phyloP scores from a whole-genome alignment of 2,113 vertebrate species.

The Nesogale talazaci region DNA sequence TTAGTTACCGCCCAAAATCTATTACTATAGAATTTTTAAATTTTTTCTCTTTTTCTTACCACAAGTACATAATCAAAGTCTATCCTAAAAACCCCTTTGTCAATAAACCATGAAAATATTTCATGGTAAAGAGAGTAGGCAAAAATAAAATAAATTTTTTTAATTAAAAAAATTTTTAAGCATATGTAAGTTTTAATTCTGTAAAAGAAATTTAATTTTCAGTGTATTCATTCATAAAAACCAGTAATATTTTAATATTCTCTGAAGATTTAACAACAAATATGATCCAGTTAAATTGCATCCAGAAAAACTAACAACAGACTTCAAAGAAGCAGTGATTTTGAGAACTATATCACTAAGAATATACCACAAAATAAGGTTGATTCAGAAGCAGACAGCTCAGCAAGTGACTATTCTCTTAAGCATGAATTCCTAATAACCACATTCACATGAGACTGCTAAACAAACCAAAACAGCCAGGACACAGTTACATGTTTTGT shows the following conservation, averaged over 20 bases:
- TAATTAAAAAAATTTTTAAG: no score
- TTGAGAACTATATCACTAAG: neutral
- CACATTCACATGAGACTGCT: neutral
- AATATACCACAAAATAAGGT: neutral
- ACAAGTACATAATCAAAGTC: slow-evolving; percentile 41
- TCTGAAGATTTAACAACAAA: slow-evolving; percentile 47
- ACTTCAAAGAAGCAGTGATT: neutral
- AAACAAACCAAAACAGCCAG: neutral
- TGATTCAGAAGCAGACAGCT: neutral
- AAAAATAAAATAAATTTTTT: slow-evolving; percentile 47
- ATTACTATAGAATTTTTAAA: slow-evolving; percentile 53
- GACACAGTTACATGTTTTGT: neutral
- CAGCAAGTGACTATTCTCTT: neutral
- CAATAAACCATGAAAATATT: slow-evolving; percentile 49
- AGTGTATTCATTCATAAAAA: slow-evolving; percentile 41
- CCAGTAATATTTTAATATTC: neutral
- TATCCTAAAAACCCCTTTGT: slow-evolving; percentile 29
- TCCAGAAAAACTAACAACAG: slow-evolving; percentile 40
- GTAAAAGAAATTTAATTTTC: slow-evolving; percentile 29
- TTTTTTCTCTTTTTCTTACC: slow-evolving; percentile 33
- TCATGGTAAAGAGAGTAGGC: neutral
- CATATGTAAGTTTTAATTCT: no score
- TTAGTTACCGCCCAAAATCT: slow-evolving; percentile 59
- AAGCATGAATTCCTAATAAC: neutral
- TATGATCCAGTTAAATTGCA: slow-evolving; percentile 19